These are phyloP conservation scores for Lasioglossum villosulum DNA, from an alignment of 2,888 invertebrate genomes.

Conservation along the genomic window DNA sequence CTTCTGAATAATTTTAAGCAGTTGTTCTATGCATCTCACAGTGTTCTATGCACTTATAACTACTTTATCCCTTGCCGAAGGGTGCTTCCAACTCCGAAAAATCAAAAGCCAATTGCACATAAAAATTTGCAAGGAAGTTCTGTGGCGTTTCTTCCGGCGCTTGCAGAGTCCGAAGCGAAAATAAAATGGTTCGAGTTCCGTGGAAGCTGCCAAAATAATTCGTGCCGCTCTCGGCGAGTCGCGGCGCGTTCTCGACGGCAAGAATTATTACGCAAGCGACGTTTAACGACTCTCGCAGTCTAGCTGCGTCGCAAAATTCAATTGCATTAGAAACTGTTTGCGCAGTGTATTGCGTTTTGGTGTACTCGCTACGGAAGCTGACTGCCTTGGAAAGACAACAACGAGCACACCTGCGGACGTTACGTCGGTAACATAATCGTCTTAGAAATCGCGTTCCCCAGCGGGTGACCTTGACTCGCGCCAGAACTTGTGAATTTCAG, in stretches of 20 bases:
- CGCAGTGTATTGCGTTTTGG: conserved; percentile 5
- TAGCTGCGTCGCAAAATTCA: conserved; percentile 13
- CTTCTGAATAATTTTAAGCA: no score
- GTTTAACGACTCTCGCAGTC: neutral
- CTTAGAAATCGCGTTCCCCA: conserved; percentile 32
- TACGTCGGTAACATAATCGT: conserved; percentile 19
- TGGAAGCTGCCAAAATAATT: neutral
- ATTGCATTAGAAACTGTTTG: conserved; percentile 31
- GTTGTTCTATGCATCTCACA: no score
- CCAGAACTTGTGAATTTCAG: conserved; percentile 37
- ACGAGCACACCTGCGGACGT: conserved; percentile 31
- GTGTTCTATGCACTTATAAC: neutral
- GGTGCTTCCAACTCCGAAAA: neutral
- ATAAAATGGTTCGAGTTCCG: neutral
- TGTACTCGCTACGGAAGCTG: neutral
- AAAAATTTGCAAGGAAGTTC: neutral
- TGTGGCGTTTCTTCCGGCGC: neutral
- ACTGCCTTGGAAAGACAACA: conserved; percentile 17
- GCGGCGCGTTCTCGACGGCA: neutral
- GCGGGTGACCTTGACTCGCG: conserved; percentile 28
- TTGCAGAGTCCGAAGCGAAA: neutral
- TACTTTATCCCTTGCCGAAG: neutral
- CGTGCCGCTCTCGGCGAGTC: neutral
- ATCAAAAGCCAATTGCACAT: no score
- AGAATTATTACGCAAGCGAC: neutral